These are phyloP conservation scores for Platycheirus rosarum DNA, from an alignment of 2,888 invertebrate species.

Conservation along the genomic window DNA sequence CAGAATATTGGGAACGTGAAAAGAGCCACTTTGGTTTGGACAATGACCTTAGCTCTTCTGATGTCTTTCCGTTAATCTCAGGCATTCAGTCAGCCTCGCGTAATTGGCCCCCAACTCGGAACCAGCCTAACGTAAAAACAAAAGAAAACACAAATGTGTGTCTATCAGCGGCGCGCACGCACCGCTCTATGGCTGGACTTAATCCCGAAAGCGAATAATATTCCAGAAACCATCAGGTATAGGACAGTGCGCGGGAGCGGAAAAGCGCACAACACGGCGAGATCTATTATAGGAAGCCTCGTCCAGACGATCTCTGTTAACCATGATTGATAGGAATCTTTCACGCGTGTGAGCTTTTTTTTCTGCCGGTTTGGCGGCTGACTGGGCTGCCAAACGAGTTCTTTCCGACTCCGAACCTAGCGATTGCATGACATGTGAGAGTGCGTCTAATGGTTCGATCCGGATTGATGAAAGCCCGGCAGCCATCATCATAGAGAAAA, in stretches of 20 bases:
- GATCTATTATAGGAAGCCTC: slow-evolving; percentile 57
- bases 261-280: background rate
- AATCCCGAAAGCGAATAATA: slow-evolving; percentile 68
- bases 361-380: slow-evolving; percentile 26
- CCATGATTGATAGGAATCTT: slow-evolving; percentile 73
- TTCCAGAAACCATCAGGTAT: slow-evolving; percentile 31
- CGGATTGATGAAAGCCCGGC: slow-evolving; percentile 55
- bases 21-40: slow-evolving; percentile 23
- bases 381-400: slow-evolving; percentile 47
- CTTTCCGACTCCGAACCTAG: slow-evolving; percentile 14
- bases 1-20: background rate
- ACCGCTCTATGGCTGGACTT: slow-evolving; percentile 26
- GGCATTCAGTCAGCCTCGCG: slow-evolving; percentile 46
- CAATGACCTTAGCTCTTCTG: slow-evolving; percentile 67
- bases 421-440: slow-evolving; percentile 64
- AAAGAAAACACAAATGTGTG: slow-evolving; percentile 60
- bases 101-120: slow-evolving; percentile 67
- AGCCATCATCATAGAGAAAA: slow-evolving; percentile 52
- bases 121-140: slow-evolving; percentile 68
- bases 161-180: slow-evolving; percentile 63
- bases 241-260: background rate
- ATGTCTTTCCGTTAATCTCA: slow-evolving; percentile 56
- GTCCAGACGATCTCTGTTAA: slow-evolving; percentile 65
- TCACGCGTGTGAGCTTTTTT: slow-evolving; percentile 69
- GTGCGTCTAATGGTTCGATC: slow-evolving; percentile 57